These are phyloP conservation scores for Neoarius graeffei DNA, from an alignment of 2,113 vertebrate genomes.

Conservation along the genomic window DNA sequence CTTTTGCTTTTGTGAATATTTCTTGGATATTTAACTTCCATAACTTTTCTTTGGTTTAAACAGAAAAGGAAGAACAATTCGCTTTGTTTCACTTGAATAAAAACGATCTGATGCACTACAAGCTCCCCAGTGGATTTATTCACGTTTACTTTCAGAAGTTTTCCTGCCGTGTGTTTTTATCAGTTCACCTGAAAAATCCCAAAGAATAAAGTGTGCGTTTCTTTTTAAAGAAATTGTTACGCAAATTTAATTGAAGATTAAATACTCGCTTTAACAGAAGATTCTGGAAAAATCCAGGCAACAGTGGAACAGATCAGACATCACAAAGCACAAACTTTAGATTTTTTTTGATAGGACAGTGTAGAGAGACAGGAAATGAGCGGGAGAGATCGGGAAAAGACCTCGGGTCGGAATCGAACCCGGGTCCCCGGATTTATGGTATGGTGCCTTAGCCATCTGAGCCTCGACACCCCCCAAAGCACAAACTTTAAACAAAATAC, in stretches of 20 bases:
- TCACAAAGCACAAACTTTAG: too few relatives aligned
- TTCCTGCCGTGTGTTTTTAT: background rate
- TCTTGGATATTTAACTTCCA: too few relatives aligned
- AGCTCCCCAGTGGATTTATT: background rate
- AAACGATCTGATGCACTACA: background rate
- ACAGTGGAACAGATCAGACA: background rate
- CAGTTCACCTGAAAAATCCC: background rate
- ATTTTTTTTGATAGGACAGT: too few relatives aligned
- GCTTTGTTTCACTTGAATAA: background rate
- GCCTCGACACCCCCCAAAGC: too few relatives aligned
- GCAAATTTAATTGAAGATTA: background rate
- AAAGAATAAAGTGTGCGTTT: background rate
- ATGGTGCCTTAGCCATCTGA: too few relatives aligned
- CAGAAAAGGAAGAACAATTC: background rate
- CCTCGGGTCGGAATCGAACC: too few relatives aligned
- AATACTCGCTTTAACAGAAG: background rate
- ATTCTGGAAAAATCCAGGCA: background rate
- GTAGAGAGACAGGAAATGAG: too few relatives aligned
- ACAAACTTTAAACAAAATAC: too few relatives aligned
- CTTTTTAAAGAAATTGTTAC: background rate
- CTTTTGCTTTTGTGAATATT: too few relatives aligned
- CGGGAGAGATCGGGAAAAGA: too few relatives aligned
- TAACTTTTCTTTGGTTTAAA: background rate
- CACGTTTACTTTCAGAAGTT: background rate
- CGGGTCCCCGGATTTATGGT: too few relatives aligned